These are phyloP conservation scores for Caracal caracal DNA, from an alignment of 2,113 vertebrate genomes.

Conservation along the genomic window DNA sequence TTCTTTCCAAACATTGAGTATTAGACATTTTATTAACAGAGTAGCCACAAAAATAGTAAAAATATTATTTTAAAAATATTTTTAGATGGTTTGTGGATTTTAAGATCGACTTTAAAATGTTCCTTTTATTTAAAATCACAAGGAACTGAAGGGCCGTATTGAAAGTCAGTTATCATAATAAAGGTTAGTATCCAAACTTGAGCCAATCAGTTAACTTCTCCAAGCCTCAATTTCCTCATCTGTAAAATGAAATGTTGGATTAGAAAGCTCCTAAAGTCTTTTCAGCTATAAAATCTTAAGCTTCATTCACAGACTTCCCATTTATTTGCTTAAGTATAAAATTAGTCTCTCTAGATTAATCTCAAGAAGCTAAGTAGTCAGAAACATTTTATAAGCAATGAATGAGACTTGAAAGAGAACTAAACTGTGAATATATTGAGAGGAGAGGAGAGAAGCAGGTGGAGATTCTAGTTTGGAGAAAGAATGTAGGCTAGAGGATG, in stretches of 20 bases:
- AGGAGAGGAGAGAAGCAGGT: background rate
- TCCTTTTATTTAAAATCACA: background rate
- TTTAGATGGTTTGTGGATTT: background rate
- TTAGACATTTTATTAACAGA: background rate
- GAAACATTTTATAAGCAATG: background rate
- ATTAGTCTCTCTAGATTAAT: background rate
- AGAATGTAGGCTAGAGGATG: background rate
- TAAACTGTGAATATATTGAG: background rate
- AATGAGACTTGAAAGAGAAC: background rate
- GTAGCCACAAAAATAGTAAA: background rate
- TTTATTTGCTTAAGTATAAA: background rate
- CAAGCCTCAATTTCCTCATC: background rate
- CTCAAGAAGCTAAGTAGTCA: background rate
- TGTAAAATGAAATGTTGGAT: background rate
- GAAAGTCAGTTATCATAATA: background rate
- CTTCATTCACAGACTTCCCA: background rate
- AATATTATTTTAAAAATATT: background rate
- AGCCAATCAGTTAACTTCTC: background rate
- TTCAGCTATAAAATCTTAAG: background rate
- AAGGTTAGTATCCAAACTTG: background rate
- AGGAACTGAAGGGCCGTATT: background rate
- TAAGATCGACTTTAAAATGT: background rate
- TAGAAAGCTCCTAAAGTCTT: background rate
- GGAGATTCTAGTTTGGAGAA: background rate
- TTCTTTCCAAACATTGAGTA: background rate